Conservation (phyloP, 2,113 vertebrate genomes). For the Orientallactaga bullata region DNA sequence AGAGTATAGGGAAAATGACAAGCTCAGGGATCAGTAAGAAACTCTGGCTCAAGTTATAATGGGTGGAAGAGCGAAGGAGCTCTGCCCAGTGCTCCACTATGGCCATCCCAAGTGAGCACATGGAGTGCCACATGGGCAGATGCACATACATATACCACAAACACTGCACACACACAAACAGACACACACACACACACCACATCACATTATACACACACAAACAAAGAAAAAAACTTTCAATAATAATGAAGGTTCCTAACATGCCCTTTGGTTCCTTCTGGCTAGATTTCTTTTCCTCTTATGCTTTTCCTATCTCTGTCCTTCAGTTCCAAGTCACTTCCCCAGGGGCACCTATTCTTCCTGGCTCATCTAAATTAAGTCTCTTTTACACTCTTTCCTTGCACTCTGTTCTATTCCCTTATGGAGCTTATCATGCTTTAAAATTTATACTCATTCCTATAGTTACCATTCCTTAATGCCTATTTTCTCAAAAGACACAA, state of each 20-base stretch:
- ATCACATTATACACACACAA: no score
- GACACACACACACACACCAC: no score
- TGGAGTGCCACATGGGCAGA: no score
- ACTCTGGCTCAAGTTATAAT: no score
- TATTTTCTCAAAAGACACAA: slow-evolving; percentile 30
- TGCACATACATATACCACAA: no score
- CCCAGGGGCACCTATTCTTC: not conserved
- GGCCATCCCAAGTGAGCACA: no score
- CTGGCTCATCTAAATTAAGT: not conserved
- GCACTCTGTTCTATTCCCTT: not conserved
- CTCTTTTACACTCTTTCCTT: not conserved
- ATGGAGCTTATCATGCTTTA: slow-evolving; percentile 17
- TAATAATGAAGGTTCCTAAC: not conserved
- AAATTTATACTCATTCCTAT: slow-evolving; percentile 36
- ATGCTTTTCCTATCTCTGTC: not conserved
- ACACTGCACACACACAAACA: no score
- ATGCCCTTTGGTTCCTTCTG: not conserved
- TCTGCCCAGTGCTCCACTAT: no score
- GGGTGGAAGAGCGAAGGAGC: no score
- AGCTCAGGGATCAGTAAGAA: no score
- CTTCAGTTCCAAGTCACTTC: not conserved
- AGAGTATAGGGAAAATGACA: no score
- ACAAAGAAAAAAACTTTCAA: not conserved
- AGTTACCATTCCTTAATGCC: slow-evolving; percentile 12
- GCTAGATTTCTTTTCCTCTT: not conserved